Evolutionary conservation across 2,888 invertebrate genomes (phyloP), one percentile per base, ranked within the genome.

Genomic region (Stenchaetothrips biformis): DNA sequence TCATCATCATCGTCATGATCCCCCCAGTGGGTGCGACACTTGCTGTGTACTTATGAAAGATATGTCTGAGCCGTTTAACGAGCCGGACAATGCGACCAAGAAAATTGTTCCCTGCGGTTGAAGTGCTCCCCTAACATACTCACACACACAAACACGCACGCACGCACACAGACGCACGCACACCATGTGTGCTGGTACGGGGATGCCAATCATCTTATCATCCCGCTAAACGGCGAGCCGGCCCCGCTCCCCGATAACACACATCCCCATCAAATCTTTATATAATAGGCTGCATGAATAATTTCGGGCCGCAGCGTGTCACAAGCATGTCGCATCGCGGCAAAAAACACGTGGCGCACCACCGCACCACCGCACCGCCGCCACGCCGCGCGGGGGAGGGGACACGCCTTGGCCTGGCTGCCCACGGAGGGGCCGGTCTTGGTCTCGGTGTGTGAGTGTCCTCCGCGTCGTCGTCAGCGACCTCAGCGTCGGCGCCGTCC

Each of bases 211-310:
- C 67, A 74, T 74, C 67, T 25, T 74, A 74, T 74, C 67, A 74
- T 25, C 21, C 67, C 59, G 13, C 67, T 74, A 74, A 74, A 74
- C 67, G 67, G 37, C 37, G 37, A 37, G 37, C 37, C 37, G 2
- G 37, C 67, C 25, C 21, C 67, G 8, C 37, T 37, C 37, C 18
- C 59, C 13, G 59, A 59, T 59, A 59, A 59, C 13, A 18, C 11
- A 18, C 59, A 18, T 59, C 59, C 18, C 59, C 59, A 59, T 59
- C 59, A 59, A 59, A 59, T 59, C 59, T 59, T 59, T 25, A 74
- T 74, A n/a, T 74, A 74, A 53, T 25, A 11, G 25, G 67, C 67
- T 11, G 67, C 67, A 74, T 74, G 67, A 74, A 74, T 74, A 74
- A 74, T 25, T 74, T 21, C 67, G 25, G 67, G 11, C 21, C 67